Evolutionary conservation across 1,140 invertebrate genomes (phyloP), one percentile per base, ranked within the genome.

Genomic region (Zaprionus camerounensis): DNA sequence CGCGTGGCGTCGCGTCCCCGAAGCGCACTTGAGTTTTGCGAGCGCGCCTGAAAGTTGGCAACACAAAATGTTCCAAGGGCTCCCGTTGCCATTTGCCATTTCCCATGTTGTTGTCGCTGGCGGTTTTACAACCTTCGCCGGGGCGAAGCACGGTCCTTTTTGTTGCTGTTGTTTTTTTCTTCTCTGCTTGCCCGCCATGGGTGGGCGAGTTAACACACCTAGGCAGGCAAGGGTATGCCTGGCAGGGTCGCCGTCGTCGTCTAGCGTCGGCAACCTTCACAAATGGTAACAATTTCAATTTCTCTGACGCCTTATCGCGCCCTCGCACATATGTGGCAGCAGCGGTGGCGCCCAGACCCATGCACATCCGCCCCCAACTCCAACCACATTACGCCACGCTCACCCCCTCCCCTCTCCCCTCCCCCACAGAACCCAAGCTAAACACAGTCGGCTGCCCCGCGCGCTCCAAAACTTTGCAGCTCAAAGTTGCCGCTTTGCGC

Each of bases 221-320:
- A 74, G 41, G 66, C 34, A 12, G 41, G 66, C 34, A 12, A 44
- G 65, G 9, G 56, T 59, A 65, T 55, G 69, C 57, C 68, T 61
- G 68, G 61, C 69, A 66, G 73, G 46, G 62, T 67, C 56, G 65
- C 57, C 56, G 58, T 49, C 78, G 38, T 73, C 82, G 82, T 85
- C 84, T 88, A 90, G 73, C 67, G 59, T 70, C 68, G 78, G 85
- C 85, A 90, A 90, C 85, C 84, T 88, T 88, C 84, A 72, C 81
- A 90, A 88, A 88, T 76, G 85, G 84, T 79, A 84, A 88, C 84
- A 88, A 88, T 88, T 88, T 88, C 84, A 88, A 88, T 88, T 88
- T 88, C 78, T 83, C 78, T 84, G 85, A 77, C 81, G 85, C 84
- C 85, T 88, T 88, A 88, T 88, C 84, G 84, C 84, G 80, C 81